These are phyloP conservation scores for Cyrtodaria siliqua DNA, from an alignment of 2,888 invertebrate genomes.

Conservation along the genomic window DNA sequence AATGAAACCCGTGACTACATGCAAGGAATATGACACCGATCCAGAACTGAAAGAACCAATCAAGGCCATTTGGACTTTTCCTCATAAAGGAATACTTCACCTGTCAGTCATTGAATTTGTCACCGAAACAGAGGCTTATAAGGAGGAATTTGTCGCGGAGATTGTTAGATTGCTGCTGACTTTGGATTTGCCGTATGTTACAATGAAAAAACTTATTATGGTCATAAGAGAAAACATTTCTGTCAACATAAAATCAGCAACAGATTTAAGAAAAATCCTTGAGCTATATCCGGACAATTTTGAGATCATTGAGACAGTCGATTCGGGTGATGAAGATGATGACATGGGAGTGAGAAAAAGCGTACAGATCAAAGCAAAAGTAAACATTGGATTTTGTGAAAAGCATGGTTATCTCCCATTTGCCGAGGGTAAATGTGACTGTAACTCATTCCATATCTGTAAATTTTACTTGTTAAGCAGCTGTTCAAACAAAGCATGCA, in stretches of 20 bases:
- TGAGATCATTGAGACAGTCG: slow-evolving; percentile 35
- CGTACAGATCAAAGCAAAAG: slow-evolving; percentile 46
- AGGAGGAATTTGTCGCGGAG: slow-evolving; percentile 59
- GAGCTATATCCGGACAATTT: slow-evolving; percentile 53
- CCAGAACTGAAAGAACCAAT: slow-evolving; percentile 53
- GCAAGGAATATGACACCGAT: slow-evolving; percentile 30
- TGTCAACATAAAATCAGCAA: slow-evolving; percentile 35
- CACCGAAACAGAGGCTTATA: slow-evolving; percentile 55
- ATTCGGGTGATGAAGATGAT: slow-evolving; percentile 55
- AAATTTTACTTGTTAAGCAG: slow-evolving; percentile 53
- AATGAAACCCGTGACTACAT: not conserved
- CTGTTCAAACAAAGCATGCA: slow-evolving; percentile 40
- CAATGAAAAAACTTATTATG: slow-evolving; percentile 49
- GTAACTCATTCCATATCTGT: slow-evolving; percentile 53
- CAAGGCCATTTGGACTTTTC: slow-evolving; percentile 53
- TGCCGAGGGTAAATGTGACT: slow-evolving; percentile 46
- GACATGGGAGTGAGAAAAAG: slow-evolving; percentile 28
- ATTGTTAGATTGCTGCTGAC: slow-evolving; percentile 48
- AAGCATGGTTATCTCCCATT: slow-evolving; percentile 58
- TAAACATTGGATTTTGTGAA: slow-evolving; percentile 53
- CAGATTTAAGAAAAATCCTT: slow-evolving; percentile 55
- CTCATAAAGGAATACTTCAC: slow-evolving; percentile 43
- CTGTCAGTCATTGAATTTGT: slow-evolving; percentile 54
- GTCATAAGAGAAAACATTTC: slow-evolving; percentile 52
- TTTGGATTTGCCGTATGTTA: slow-evolving; percentile 56